Evolutionary conservation across 1,140 invertebrate species (phyloP).

Genomic region (Pogonomyrmex barbatus): DNA sequence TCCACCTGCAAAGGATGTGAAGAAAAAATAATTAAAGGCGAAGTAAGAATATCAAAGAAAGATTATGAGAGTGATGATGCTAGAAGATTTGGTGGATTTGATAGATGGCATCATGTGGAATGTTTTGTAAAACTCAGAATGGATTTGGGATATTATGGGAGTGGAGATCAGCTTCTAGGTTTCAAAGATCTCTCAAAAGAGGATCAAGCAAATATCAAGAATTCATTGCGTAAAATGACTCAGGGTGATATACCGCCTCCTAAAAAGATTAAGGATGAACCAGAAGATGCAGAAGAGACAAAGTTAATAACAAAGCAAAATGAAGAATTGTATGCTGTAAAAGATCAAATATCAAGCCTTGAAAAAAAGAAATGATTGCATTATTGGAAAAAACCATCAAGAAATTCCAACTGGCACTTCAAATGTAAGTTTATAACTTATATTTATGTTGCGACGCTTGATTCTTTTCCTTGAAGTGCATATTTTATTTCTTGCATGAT

Average conservation of each 20-base stretch:
- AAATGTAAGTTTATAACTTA: conserved; percentile 85
- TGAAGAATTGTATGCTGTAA: conserved; percentile 91
- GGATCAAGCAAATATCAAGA: conserved; percentile 90
- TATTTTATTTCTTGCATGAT: conserved; percentile 10
- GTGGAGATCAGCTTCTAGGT: conserved; percentile 91
- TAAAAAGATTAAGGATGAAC: conserved; percentile 91
- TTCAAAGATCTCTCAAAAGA: conserved; percentile 90
- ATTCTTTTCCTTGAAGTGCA: not conserved
- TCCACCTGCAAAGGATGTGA: conserved; percentile 94
- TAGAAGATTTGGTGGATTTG: conserved; percentile 92
- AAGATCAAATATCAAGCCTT: conserved; percentile 85
- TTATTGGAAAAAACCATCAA: conserved; percentile 86
- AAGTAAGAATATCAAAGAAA: conserved; percentile 94
- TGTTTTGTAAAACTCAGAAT: conserved; percentile 94
- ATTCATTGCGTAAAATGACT: conserved; percentile 90
- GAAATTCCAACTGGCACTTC: conserved; percentile 87
- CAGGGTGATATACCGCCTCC: conserved; percentile 86
- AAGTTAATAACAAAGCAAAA: conserved; percentile 91
- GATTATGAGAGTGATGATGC: conserved; percentile 94
- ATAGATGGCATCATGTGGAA: conserved; percentile 96
- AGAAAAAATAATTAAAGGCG: conserved; percentile 94
- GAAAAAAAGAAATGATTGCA: conserved; percentile 87
- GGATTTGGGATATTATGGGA: conserved; percentile 91
- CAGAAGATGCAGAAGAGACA: conserved; percentile 86
- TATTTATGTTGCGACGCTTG: not conserved